Conservation (phyloP, 2,113 vertebrate species). For the Neotoma lepida region DNA sequence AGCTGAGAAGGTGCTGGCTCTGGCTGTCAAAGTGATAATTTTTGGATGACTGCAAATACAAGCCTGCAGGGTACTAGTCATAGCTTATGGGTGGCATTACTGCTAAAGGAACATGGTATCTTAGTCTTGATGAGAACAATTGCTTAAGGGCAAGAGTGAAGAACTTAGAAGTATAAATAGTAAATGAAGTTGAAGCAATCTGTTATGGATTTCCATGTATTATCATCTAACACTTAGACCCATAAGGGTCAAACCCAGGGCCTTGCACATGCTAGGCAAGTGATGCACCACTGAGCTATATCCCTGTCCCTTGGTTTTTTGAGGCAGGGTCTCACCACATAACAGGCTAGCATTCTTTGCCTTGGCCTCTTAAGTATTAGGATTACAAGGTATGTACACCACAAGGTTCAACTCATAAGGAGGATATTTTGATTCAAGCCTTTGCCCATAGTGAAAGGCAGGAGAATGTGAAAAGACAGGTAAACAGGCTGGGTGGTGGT, state of each 20-base stretch:
- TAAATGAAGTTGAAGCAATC: not conserved
- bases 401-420: not conserved
- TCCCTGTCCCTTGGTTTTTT: not conserved
- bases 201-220: not conserved
- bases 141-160: not conserved
- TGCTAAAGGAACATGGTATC: not conserved
- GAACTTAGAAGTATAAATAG: not conserved
- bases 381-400: not conserved
- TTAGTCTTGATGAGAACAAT: conserved; percentile 2
- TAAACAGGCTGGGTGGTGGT: not conserved
- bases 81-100: not conserved
- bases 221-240: not conserved
- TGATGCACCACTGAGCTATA: not conserved
- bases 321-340: not conserved
- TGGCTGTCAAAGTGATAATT: not conserved
- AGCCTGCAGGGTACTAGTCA: not conserved
- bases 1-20: not conserved
- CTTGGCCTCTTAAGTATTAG: not conserved
- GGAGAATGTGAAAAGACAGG: not conserved
- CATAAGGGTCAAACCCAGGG: not conserved
- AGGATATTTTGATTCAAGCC: conserved; percentile 9
- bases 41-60: not conserved
- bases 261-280: not conserved
- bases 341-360: not conserved
- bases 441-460: not conserved